phyloP scores from a whole-genome alignment of 2,113 vertebrate species.

The Puffinus mauretanicus region DNA sequence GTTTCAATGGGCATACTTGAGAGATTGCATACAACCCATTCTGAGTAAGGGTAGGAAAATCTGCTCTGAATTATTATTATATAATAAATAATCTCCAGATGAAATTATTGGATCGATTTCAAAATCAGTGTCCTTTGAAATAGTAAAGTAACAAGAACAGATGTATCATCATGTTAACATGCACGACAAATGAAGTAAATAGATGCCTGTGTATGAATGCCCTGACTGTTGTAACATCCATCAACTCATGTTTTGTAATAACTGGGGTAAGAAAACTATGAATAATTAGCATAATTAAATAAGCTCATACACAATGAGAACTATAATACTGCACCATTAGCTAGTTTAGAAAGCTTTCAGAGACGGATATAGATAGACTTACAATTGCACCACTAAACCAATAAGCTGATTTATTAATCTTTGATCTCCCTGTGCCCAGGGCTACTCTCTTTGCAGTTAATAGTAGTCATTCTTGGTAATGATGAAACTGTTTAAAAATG shows the following conservation, averaged over 20 bases:
- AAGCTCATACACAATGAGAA: background rate
- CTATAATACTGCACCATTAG: background rate
- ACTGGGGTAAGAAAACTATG: background rate
- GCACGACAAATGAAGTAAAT: background rate
- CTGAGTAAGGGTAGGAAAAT: background rate
- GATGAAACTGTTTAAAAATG: background rate
- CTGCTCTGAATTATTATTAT: background rate
- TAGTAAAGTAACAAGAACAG: background rate
- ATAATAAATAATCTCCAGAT: conserved; percentile 25
- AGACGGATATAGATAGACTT: background rate
- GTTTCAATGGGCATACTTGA: background rate
- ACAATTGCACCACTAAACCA: background rate
- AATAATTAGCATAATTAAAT: background rate
- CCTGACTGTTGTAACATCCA: background rate
- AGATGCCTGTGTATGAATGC: background rate
- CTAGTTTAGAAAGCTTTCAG: background rate
- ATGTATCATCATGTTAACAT: background rate
- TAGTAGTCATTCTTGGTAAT: background rate
- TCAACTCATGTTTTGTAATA: background rate
- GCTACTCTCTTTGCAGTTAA: background rate
- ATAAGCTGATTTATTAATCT: background rate
- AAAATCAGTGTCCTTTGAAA: conserved; percentile 14
- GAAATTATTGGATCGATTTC: background rate
- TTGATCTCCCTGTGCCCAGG: background rate
- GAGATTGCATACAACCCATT: background rate